These are phyloP conservation scores for Ellobius talpinus DNA, from an alignment of 2,113 vertebrate genomes.

Conservation along the genomic window DNA sequence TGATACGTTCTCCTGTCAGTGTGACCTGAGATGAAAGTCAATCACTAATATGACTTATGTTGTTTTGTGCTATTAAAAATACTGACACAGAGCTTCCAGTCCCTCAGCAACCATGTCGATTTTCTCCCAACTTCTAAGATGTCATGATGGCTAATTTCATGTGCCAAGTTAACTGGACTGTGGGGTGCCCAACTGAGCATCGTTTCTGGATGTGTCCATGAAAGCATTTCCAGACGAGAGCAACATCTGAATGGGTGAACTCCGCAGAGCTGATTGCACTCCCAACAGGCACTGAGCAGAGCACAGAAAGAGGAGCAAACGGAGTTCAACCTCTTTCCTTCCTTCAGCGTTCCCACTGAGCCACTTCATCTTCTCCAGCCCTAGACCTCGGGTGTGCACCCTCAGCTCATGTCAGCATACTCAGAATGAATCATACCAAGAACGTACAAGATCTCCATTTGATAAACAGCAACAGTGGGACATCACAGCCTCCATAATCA, in stretches of 20 bases:
- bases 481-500: too few species aligned
- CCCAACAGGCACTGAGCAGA: background rate
- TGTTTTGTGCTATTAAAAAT: background rate
- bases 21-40: background rate
- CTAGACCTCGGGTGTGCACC: background rate
- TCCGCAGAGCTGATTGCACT: background rate
- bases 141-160: background rate
- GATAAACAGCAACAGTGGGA: background rate
- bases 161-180: background rate
- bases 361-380: background rate
- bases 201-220: background rate
- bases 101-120: background rate
- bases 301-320: background rate
- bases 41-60: background rate
- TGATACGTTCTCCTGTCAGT: background rate
- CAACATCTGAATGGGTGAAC: background rate
- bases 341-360: background rate
- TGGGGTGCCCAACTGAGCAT: background rate
- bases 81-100: background rate
- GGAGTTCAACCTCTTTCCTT: background rate
- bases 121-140: conserved; percentile 43
- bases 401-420: background rate
- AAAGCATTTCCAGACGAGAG: background rate
- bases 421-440: background rate
- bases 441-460: background rate